phyloP scores from a whole-genome alignment of 2,888 invertebrate species.

The Synanthedon andrenaeformis region DNA sequence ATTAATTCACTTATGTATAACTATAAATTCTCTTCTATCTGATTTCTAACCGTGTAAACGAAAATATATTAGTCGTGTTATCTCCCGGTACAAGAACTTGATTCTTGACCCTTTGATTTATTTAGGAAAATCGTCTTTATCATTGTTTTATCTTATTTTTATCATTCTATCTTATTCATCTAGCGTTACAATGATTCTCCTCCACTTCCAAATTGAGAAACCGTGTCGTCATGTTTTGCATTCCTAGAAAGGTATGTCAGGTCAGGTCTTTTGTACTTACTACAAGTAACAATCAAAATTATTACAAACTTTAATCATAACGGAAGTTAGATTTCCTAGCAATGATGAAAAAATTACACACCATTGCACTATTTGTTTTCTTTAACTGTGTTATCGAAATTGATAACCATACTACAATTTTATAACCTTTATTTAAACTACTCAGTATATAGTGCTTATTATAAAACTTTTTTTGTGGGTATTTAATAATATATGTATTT shows the following conservation, averaged over 20 bases:
- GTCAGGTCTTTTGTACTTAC: neutral
- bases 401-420: too few relatives aligned
- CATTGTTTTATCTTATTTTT: neutral
- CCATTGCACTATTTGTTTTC: too few relatives aligned
- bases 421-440: too few relatives aligned
- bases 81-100: constrained; percentile 15
- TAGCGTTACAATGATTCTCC: neutral
- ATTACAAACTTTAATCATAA: neutral
- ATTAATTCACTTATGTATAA: neutral
- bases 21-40: neutral
- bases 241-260: neutral
- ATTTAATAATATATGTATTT: too few relatives aligned
- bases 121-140: neutral
- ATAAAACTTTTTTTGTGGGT: too few relatives aligned
- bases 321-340: too few relatives aligned
- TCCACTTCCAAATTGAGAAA: neutral
- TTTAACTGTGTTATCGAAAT: too few relatives aligned
- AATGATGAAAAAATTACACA: constrained; percentile 16
- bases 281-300: constrained; percentile 2
- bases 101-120: constrained; percentile 7
- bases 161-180: neutral
- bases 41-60: neutral
- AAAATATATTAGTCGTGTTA: constrained; percentile 4
- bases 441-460: too few relatives aligned
- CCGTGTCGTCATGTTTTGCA: neutral